These are phyloP conservation scores for Zelleria hepariella DNA, from an alignment of 2,888 invertebrate genomes.

Conservation along the genomic window DNA sequence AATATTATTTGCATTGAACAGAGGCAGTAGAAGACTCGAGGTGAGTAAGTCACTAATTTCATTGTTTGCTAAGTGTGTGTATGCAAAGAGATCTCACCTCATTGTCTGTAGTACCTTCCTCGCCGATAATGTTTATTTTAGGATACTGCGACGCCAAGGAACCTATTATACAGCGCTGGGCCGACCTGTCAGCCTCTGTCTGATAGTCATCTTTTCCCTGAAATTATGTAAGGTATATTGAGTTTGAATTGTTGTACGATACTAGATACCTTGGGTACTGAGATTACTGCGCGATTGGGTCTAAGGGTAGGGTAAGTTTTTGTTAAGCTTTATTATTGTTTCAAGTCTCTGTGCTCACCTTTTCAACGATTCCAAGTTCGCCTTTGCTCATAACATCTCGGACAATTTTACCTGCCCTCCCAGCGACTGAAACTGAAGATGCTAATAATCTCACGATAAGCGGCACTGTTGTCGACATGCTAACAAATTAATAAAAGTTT, in stretches of 20 bases:
- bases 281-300: neutral
- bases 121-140: slow-evolving; percentile 87
- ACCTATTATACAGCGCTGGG: slow-evolving; percentile 93
- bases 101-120: slow-evolving; percentile 82
- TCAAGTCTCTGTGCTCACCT: slow-evolving; percentile 70
- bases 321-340: neutral
- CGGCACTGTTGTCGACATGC: slow-evolving; percentile 75
- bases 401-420: slow-evolving; percentile 90
- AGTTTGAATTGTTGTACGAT: neutral
- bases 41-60: too few relatives aligned
- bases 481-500: neutral
- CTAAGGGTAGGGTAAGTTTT: neutral
- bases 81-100: too few relatives aligned
- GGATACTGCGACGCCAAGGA: slow-evolving; percentile 90
- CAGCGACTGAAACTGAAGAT: slow-evolving; percentile 84
- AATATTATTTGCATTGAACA: too few relatives aligned
- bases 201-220: slow-evolving; percentile 94
- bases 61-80: too few relatives aligned
- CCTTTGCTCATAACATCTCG: slow-evolving; percentile 92
- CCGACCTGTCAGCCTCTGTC: slow-evolving; percentile 97
- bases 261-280: neutral
- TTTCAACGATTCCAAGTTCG: slow-evolving; percentile 92
- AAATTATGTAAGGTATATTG: slow-evolving; percentile 8
- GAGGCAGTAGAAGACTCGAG: too few relatives aligned
- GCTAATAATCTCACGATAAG: slow-evolving; percentile 81